Percentiles rank a stretch among this genome's conserved stretches.
Evolutionary conservation across 2,113 vertebrate species (phyloP).

Genomic region (Anthoscopus minutus): DNA sequence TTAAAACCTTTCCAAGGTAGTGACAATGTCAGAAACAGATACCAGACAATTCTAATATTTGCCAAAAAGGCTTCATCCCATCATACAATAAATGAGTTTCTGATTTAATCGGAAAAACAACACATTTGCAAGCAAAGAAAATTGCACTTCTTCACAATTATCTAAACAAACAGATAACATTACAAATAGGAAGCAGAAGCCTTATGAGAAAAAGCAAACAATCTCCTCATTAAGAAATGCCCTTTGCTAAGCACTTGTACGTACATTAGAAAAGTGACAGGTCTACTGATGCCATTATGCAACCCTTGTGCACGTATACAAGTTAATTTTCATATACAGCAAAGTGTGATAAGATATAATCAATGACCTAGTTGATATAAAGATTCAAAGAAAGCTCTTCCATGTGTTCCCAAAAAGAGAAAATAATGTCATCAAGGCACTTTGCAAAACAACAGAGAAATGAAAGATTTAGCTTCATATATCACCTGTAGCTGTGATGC

Average conservation of each 20-base stretch:
- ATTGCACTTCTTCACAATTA: not conserved
- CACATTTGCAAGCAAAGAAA: slow-evolving; percentile 8
- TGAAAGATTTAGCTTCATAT: not conserved
- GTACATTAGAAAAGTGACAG: not conserved
- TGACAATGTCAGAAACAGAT: not conserved
- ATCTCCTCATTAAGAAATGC: slow-evolving; percentile 42
- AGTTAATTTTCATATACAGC: not conserved
- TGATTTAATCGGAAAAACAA: not conserved
- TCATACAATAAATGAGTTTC: not conserved
- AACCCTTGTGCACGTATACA: not conserved
- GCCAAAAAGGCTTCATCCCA: not conserved
- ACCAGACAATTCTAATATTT: not conserved
- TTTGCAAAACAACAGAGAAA: not conserved
- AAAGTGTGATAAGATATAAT: not conserved
- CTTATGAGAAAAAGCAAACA: slow-evolving; percentile 56
- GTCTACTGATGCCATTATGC: not conserved
- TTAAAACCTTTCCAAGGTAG: not conserved
- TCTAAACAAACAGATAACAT: slow-evolving; percentile 47
- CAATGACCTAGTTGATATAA: not conserved
- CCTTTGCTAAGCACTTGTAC: slow-evolving; percentile 14
- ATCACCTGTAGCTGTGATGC: not conserved
- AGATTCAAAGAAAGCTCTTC: not conserved
- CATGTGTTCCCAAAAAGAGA: not conserved
- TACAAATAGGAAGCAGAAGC: not conserved
- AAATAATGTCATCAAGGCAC: not conserved